Evolutionary conservation across 2,797 vertebrate genomes (phyloP).

Genomic region (Holocentrus rufus): DNA sequence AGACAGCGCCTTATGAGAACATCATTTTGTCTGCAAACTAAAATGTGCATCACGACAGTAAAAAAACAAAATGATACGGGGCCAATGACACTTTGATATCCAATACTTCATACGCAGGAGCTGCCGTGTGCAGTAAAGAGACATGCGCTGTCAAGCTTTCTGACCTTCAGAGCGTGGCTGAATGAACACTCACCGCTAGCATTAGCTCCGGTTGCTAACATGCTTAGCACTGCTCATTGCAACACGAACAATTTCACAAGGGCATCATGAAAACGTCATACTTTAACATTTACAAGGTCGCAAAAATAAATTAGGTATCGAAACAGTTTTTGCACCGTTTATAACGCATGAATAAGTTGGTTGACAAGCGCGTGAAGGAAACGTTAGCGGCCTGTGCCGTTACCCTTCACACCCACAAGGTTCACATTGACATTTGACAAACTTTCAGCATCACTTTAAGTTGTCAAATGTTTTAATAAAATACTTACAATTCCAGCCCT

Average conservation of each 20-base stretch:
- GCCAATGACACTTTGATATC: background rate
- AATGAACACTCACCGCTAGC: constrained; percentile 65
- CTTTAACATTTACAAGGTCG: fast-evolving
- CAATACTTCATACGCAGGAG: background rate
- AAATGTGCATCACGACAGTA: background rate
- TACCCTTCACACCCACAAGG: constrained; percentile 68
- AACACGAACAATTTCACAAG: constrained; percentile 44
- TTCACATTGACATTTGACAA: constrained; percentile 20
- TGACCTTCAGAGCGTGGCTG: constrained; percentile 81
- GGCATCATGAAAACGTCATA: constrained; percentile 25
- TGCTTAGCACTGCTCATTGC: constrained; percentile 35
- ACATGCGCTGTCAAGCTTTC: constrained; percentile 69
- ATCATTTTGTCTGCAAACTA: background rate
- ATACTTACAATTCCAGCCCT: constrained; percentile 90
- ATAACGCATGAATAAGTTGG: background rate
- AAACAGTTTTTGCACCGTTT: background rate
- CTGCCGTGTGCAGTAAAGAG: constrained; percentile 13
- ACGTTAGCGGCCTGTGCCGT: constrained; percentile 72
- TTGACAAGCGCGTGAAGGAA: constrained; percentile 20
- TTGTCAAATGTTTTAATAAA: background rate
- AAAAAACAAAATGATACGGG: background rate
- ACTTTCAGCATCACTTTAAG: background rate
- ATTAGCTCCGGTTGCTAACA: constrained; percentile 34
- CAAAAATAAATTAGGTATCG: fast-evolving
- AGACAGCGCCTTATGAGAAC: background rate